Evolutionary conservation across 1,140 invertebrate genomes (phyloP), one percentile per base, ranked within the genome.

Genomic region (Globodera ellingtonae): DNA sequence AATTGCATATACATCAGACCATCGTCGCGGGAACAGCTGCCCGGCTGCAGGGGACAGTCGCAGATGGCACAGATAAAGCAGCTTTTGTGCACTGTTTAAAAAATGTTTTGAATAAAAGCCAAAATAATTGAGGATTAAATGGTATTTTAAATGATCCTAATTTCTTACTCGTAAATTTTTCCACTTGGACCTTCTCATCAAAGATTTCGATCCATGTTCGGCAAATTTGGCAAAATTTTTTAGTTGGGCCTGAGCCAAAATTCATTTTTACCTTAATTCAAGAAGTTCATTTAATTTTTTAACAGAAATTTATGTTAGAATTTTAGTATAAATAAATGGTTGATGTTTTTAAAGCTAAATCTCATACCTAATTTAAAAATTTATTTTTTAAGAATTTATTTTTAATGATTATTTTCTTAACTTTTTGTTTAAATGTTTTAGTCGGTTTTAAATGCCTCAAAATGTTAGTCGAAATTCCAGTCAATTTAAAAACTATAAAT

Each of bases 21-120:
- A 46, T 78, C 75, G 75, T 78, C 75, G n/a, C 75, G 75, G 56
- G 24, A 46, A 46, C 75, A 78, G 59, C 24, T 46, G 44, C 75
- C 75, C 24, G 47, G 75, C 44, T 44, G 24, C 24, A 78, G 74
- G 9, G 24, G 75, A 70, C 24, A 35, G 59, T 78, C 78, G 24
- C 78, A 79, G 21, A 79, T 67, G 47, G 47, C 78, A 77, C 78
- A 79, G n/a, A 15, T 79, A 13, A 79, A 79, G 46, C 78, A 79
- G 62, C 24, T 47, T 65, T 79, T 79, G 78, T 79, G 78, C 47
- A 79, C 78, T 79, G 10, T 44, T 70, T 15, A 10, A 44, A 18
- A 67, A 52, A 62, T 35, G 67, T 56, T 24, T 47, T 47, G 6
- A 70, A 35, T 24, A 13, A 44, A 47, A 6, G 5, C 10, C 6